Evolutionary conservation across 1,140 invertebrate species (phyloP).

Genomic region (Drosophila teissieri): DNA sequence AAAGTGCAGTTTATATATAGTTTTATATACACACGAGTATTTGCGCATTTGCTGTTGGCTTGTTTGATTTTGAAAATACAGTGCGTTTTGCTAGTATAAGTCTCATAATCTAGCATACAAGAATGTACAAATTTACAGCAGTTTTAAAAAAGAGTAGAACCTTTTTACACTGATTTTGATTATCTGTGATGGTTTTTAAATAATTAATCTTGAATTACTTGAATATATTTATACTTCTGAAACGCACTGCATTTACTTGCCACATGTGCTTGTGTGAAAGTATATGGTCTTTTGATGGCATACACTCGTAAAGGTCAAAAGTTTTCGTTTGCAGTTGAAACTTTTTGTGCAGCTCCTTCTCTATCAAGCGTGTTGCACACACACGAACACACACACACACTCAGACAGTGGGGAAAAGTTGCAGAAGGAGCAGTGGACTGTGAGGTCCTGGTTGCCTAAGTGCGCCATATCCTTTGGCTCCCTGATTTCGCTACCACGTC

Average conservation of each 20-base stretch:
- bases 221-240: neutral
- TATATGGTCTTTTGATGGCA: conserved; percentile 31
- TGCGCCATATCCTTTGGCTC: conserved; percentile 56
- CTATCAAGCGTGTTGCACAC: conserved; percentile 66
- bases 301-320: conserved; percentile 73
- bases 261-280: conserved; percentile 5
- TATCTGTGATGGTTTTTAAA: no score
- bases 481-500: conserved; percentile 30
- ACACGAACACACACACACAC: neutral
- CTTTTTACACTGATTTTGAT: no score
- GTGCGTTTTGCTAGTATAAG: neutral
- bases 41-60: conserved; percentile 5
- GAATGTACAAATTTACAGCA: no score
- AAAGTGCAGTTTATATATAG: conserved; percentile 50
- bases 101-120: no score
- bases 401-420: conserved; percentile 18
- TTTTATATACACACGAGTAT: conserved; percentile 19
- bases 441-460: conserved; percentile 56
- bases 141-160: no score
- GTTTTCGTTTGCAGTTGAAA: conserved; percentile 80
- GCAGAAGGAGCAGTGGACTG: conserved; percentile 19
- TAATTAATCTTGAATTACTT: neutral
- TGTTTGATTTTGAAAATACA: conserved; percentile 3
- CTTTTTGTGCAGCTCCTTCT: conserved; percentile 73
- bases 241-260: neutral